phyloP scores from a whole-genome alignment of 2,888 invertebrate genomes.

The Sphinx pinastri region DNA sequence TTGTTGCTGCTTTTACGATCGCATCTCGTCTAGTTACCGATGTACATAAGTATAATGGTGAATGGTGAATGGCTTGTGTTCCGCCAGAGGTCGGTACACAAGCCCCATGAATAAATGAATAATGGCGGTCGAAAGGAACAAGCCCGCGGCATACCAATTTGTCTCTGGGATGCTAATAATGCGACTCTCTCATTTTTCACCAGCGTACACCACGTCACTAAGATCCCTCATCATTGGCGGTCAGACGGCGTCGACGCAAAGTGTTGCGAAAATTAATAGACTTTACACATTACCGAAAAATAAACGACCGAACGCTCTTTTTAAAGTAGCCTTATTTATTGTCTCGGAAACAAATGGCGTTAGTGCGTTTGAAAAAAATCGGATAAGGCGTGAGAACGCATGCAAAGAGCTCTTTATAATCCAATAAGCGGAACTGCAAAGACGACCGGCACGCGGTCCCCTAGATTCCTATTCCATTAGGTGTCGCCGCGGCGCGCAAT shows the following conservation, averaged over 20 bases:
- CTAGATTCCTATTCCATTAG: constrained; percentile 80
- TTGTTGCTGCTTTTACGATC: constrained; percentile 20
- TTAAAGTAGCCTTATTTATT: constrained; percentile 25
- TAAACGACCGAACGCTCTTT: constrained; percentile 27
- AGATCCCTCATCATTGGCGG: constrained; percentile 63
- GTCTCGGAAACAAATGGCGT: constrained; percentile 28
- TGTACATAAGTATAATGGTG: constrained; percentile 52
- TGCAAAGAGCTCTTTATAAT: constrained; percentile 62
- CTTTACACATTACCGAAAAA: constrained; percentile 13
- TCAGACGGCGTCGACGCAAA: constrained; percentile 36
- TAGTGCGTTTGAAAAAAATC: constrained; percentile 36
- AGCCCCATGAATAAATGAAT: constrained; percentile 80
- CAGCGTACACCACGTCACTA: constrained; percentile 55
- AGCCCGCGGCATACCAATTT: constrained; percentile 78
- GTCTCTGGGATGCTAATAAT: constrained; percentile 75
- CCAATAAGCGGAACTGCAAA: constrained; percentile 61
- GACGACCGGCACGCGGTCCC: constrained; percentile 56
- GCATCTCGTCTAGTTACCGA: constrained; percentile 31
- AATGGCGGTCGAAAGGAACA: constrained; percentile 71
- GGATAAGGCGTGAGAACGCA: constrained; percentile 41
- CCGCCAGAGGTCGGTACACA: constrained; percentile 60
- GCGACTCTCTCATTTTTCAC: constrained; percentile 74
- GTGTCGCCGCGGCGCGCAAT: constrained; percentile 78
- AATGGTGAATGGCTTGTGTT: no score
- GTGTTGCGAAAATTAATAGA: constrained; percentile 45